Evolutionary conservation across 2,113 vertebrate genomes (phyloP), one percentile per base, ranked within the genome.

Genomic region (Gnathonemus longibarbis): DNA sequence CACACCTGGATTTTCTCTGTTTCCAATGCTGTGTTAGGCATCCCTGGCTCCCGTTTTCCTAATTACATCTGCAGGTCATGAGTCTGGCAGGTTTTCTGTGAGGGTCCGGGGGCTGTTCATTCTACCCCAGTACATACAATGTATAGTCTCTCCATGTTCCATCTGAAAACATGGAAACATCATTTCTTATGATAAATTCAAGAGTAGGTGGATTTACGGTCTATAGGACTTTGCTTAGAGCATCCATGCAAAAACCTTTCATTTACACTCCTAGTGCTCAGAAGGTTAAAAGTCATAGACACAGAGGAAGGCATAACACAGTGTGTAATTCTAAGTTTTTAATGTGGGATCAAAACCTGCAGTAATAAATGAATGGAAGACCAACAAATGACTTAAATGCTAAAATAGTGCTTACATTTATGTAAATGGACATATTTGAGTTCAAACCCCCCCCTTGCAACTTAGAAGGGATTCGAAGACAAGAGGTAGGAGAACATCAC

Each of bases 381-480:
- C 93, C 91, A 95, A 94, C 93, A 94, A 94, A 95, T 92, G 93
- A 94, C 93, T 94, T 92, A 93, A 94, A 93, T 91, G 88, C 93
- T 93, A 91, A 93, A 93, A 89, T 91, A 5, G 87, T 84, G 31
- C 87, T 88, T 88, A 39, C 17, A 35, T 91, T 89, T 89, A 66
- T 93, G 89, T 88, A 91, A 92, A 88, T 77, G 91, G 92, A 94
- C 92, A 91, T 93, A 94, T 94, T 92, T 92, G 35, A 48, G 91
- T 56, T 83, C 19, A 91, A 86, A 93, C 93, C 92, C 92, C 92
- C 87, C 93, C 92, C 92, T 39, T 21, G 31, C 50, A 56, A 86
- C 24, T 86, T 80, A 94, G 91, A 92, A 91, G 90, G 90, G 94
- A 95, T 95, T 95, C 94, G 90, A 93, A 92, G 88, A 48, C 90